Evolutionary conservation across 2,888 invertebrate species (phyloP).

Genomic region (Apamea sordens): DNA sequence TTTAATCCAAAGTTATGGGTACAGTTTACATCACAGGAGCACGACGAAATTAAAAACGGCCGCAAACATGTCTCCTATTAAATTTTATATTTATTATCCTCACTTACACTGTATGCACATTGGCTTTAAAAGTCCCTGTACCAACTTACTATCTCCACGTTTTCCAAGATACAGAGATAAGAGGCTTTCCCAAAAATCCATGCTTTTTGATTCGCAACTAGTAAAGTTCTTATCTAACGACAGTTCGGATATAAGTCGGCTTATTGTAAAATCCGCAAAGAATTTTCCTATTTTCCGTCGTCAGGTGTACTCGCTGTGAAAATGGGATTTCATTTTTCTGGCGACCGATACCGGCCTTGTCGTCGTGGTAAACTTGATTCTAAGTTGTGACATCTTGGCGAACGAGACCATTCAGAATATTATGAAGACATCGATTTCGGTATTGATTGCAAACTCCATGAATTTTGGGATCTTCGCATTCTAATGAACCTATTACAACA

Average conservation of each 20-base stretch:
- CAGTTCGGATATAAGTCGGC: constrained; percentile 77
- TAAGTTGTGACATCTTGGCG: constrained; percentile 55
- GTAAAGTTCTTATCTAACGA: constrained; percentile 77
- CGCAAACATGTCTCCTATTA: constrained; percentile 35
- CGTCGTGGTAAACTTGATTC: constrained; percentile 52
- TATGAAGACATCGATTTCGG: constrained; percentile 22
- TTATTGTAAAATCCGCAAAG: constrained; percentile 79
- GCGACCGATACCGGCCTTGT: constrained; percentile 63
- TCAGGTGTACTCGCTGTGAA: constrained; percentile 76
- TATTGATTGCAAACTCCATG: constrained; percentile 12
- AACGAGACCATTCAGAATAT: constrained; percentile 29
- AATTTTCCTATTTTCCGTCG: constrained; percentile 77
- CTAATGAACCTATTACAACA: constrained; percentile 20
- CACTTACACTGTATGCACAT: constrained; percentile 47
- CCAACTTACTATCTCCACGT: constrained; percentile 35
- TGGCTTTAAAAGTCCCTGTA: constrained; percentile 39
- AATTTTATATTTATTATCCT: constrained; percentile 33
- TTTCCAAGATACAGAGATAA: constrained; percentile 66
- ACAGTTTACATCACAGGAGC: constrained; percentile 15
- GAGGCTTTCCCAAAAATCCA: constrained; percentile 69
- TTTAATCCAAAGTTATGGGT: constrained; percentile 41
- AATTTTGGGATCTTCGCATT: constrained; percentile 3
- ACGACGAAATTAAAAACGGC: constrained; percentile 36
- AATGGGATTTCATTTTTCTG: constrained; percentile 78
- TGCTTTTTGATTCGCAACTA: constrained; percentile 72